Evolutionary conservation across 2,888 invertebrate species (phyloP).

Genomic region (Torymus tubicola): DNA sequence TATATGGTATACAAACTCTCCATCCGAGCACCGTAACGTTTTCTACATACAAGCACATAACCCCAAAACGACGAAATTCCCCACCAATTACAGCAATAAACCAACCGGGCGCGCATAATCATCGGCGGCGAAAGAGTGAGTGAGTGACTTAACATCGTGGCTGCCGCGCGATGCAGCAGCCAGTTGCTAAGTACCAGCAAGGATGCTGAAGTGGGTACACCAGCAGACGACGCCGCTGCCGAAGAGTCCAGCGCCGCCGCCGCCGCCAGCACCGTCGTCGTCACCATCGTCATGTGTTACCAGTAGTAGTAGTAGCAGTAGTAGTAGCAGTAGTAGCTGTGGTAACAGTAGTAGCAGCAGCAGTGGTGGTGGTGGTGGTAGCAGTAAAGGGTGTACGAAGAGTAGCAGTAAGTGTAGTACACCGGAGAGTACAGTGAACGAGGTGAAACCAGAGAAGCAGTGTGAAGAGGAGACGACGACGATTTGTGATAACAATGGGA

Average conservation of each 20-base stretch:
- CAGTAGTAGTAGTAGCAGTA: not conserved
- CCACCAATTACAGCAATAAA: no score
- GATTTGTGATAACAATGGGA: not conserved
- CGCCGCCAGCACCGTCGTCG: conserved; percentile 22
- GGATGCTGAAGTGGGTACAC: conserved; percentile 59
- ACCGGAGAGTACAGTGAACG: no score
- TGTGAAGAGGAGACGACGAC: conserved; percentile 14
- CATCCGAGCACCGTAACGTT: no score
- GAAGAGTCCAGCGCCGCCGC: conserved; percentile 49
- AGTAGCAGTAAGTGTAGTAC: no score
- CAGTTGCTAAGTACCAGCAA: not conserved
- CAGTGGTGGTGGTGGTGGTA: not conserved
- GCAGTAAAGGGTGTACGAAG: no score
- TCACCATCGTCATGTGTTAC: not conserved
- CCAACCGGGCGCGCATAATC: no score
- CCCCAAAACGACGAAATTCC: no score
- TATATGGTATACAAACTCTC: no score
- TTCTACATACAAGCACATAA: no score
- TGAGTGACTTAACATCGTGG: no score
- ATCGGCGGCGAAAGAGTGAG: no score
- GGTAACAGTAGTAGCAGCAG: not conserved
- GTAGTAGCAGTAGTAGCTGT: not conserved
- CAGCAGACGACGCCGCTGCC: conserved; percentile 51
- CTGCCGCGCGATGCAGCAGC: conserved; percentile 36
- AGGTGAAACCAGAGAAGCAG: no score